phyloP scores from a whole-genome alignment of 2,113 vertebrate genomes.

The Thalassoma bifasciatum region DNA sequence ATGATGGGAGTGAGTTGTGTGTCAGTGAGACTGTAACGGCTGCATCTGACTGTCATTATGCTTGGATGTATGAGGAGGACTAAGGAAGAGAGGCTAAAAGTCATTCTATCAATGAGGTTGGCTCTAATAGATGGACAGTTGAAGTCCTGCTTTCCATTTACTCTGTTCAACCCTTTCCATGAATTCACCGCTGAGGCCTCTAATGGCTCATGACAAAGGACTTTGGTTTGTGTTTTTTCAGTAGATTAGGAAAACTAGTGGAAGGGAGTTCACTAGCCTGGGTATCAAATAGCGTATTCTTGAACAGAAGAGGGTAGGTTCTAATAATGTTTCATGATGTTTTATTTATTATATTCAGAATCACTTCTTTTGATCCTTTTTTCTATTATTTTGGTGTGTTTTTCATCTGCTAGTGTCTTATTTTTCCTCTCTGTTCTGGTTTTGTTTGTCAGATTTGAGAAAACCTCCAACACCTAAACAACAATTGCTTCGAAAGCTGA shows the following conservation, averaged over 20 bases:
- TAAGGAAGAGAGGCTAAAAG: slow-evolving; percentile 64
- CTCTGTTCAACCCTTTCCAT: slow-evolving; percentile 36
- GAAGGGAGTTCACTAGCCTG: not conserved
- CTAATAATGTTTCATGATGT: too few relatives aligned
- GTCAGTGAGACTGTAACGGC: slow-evolving; percentile 26
- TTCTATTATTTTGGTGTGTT: too few relatives aligned
- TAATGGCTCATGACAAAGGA: slow-evolving; percentile 36
- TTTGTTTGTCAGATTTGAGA: too few relatives aligned
- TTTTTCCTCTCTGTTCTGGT: too few relatives aligned
- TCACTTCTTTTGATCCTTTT: too few relatives aligned
- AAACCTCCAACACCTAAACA: too few relatives aligned
- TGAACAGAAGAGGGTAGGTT: too few relatives aligned
- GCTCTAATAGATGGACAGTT: slow-evolving; percentile 69
- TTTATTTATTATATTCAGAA: too few relatives aligned
- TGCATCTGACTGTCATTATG: slow-evolving; percentile 56
- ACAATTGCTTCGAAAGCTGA: too few relatives aligned
- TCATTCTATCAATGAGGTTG: slow-evolving; percentile 72
- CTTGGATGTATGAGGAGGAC: slow-evolving; percentile 63
- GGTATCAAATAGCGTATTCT: too few relatives aligned
- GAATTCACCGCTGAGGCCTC: slow-evolving; percentile 35
- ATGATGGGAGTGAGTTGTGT: slow-evolving; percentile 41
- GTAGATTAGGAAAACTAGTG: not conserved
- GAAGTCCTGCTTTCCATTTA: slow-evolving; percentile 68
- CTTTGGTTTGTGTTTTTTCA: not conserved
- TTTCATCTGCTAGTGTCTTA: too few relatives aligned